phyloP scores from a whole-genome alignment of 35 echinoderm and acorn worm species.

The Holothuria glaberrima region DNA sequence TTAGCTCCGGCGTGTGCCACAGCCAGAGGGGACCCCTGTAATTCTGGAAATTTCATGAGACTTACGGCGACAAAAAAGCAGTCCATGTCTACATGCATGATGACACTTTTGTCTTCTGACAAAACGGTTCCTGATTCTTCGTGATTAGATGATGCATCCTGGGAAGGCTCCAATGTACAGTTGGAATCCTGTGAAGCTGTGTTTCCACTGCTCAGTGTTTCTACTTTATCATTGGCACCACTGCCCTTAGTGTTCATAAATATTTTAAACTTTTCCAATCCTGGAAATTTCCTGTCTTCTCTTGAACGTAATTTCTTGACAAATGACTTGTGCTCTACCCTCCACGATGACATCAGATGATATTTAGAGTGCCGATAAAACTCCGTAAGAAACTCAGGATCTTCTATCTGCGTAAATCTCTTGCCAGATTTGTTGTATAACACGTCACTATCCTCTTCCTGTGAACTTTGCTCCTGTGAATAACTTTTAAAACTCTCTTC shows the following conservation, averaged over 20 bases:
- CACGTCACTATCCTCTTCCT: neutral
- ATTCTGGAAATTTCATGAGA: conserved; percentile 72
- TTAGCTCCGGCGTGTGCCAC: conserved; percentile 33
- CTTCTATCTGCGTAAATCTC: neutral
- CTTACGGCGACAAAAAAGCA: conserved; percentile 97
- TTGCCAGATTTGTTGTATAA: neutral
- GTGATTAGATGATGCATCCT: neutral
- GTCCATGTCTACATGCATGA: conserved; percentile 98
- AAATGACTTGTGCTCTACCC: conserved; percentile 83
- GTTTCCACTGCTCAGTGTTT: neutral
- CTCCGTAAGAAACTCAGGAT: conserved; percentile 80
- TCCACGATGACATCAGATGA: conserved; percentile 90
- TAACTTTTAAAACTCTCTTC: neutral
- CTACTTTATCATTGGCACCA: neutral
- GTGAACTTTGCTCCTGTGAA: neutral
- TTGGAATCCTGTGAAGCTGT: neutral
- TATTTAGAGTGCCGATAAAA: conserved; percentile 86
- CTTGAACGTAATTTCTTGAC: conserved; percentile 67
- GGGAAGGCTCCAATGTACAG: neutral
- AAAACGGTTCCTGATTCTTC: neutral
- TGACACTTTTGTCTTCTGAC: conserved; percentile 28
- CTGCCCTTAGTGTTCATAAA: neutral
- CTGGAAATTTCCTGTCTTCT: conserved; percentile 4
- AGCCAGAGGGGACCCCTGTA: conserved; percentile 79
- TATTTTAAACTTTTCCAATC: neutral